These are phyloP conservation scores for Drosophila suzukii DNA, from an alignment of 1,140 invertebrate species.

Conservation along the genomic window DNA sequence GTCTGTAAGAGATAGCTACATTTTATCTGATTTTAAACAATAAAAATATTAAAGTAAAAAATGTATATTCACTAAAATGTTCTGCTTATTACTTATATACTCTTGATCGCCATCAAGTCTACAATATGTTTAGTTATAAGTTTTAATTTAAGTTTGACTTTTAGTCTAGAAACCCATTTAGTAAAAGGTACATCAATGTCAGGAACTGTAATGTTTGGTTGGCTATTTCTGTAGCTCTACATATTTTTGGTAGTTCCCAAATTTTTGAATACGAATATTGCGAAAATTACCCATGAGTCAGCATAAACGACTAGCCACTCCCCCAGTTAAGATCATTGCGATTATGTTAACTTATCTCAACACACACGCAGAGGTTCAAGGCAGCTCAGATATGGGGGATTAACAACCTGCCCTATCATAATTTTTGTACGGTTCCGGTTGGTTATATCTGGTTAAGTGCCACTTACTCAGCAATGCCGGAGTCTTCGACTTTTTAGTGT, in stretches of 20 bases:
- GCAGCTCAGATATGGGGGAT: not conserved
- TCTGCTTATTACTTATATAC: not conserved
- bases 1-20: not conserved
- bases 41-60: not conserved
- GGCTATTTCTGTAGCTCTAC: not conserved
- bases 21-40: not conserved
- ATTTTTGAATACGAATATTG: not conserved
- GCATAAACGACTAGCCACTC: not conserved
- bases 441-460: not conserved
- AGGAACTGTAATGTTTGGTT: no score
- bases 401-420: not conserved
- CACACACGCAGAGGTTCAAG: not conserved
- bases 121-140: no score
- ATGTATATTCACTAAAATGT: not conserved
- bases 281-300: not conserved
- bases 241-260: not conserved
- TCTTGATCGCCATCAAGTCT: no score
- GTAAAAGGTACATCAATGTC: no score
- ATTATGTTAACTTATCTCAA: slow-evolving; percentile 4
- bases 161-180: no score
- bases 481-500: slow-evolving; percentile 89
- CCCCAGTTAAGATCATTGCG: not conserved
- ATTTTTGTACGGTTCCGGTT: not conserved
- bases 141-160: no score
- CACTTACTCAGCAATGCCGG: slow-evolving; percentile 87